Percentiles rank a stretch among this genome's conserved stretches.
Conservation (phyloP, 2,797 vertebrate species). For the Rousettus madagascariensis region DNA sequence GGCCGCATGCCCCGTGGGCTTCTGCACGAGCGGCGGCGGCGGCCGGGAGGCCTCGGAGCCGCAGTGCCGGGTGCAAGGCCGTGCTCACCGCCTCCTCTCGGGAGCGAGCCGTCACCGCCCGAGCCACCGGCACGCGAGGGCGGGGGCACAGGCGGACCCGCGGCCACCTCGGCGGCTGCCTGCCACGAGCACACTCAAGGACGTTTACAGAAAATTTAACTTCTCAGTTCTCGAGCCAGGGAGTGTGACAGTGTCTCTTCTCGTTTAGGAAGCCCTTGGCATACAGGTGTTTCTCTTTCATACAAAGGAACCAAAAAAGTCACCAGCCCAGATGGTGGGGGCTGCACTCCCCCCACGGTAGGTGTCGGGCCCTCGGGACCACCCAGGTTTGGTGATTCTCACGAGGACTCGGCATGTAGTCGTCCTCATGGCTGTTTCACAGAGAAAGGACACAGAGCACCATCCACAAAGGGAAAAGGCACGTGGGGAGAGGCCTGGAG, state of each 20-base stretch:
- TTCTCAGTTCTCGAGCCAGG: neutral
- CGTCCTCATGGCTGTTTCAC: neutral
- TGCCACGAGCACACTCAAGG: neutral
- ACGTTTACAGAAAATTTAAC: neutral
- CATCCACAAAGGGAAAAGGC: neutral
- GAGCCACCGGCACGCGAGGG: neutral
- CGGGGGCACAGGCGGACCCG: neutral
- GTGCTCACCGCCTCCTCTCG: too few species aligned
- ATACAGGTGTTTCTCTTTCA: neutral
- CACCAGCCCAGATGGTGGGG: neutral
- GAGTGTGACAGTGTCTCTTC: neutral
- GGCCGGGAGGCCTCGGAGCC: too few species aligned
- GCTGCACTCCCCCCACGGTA: neutral
- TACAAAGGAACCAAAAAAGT: neutral
- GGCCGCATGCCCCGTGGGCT: accelerated
- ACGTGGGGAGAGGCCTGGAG: neutral
- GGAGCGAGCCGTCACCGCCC: accelerated
- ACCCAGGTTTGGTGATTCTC: neutral
- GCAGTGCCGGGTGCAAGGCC: too few species aligned
- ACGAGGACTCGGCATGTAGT: neutral
- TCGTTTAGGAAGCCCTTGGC: neutral
- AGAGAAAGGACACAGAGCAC: neutral
- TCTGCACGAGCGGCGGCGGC: too few species aligned
- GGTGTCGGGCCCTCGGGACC: too few species aligned
- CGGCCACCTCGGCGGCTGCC: neutral